Base-by-base conservation (phyloP, 2,888 invertebrate genomes). In the Hyposoter didymator region DNA sequence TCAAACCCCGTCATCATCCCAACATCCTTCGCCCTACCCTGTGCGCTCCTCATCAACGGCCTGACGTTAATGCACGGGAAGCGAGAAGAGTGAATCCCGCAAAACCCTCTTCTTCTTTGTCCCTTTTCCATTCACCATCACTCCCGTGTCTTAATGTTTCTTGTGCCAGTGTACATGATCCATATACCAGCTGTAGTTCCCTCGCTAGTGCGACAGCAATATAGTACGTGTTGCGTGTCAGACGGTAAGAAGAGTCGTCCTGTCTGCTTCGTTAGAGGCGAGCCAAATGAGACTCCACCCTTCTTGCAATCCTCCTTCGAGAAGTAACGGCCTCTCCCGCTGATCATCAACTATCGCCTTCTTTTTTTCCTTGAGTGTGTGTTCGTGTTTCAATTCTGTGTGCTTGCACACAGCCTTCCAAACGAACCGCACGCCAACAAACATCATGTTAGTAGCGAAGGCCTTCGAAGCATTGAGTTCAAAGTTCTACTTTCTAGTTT, bases 1-100 rank as follows among this genome's bases (percentile, higher is more conserved):
- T 80, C 59, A 52, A 86, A 82, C 76, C 73, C 75, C 76, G 84
- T 87, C 78, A 87, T 87, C 84, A 87, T 87, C 84, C 67, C 76
- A 85, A 22, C 76, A 79, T 67, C 70, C 39, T 39, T 76, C 80
- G 69, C n/a, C 14, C 82, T 80, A 72, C 52, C 74, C 59, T 72
- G 82, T 79, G 14, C 83, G 83, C 72, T 84, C 81, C 83, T 88
- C 87, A 84, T 73, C 78, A 80, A 52, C 59, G 66, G 79, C 59
- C 79, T 84, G 82, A 78, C 83, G 81, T 86, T 85, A 81, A 88
- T 87, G 70, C 83, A 64, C 84, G 70, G 72, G 39, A 35, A 79
- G 62, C 39, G 69, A 52, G 62, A 82, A 74, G 74, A 82, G 47
- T 67, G 75, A 82, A 85, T 84, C 55, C 79, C 72, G 59, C 43